Conservation (phyloP, 1,140 invertebrate species). For the Hermatobates lingyangjiaoensis region DNA sequence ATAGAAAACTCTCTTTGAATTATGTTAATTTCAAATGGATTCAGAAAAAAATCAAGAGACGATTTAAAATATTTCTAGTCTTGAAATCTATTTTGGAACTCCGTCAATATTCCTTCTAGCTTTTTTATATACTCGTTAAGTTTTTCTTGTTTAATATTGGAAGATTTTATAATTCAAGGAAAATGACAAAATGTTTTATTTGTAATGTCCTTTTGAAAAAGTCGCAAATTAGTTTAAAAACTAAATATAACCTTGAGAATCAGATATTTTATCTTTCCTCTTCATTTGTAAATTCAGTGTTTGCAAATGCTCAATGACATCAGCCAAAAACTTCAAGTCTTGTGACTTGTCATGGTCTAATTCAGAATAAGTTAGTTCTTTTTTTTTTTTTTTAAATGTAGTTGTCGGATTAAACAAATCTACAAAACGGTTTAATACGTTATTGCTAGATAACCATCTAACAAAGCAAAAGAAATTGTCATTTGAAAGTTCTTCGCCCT, state of each 20-base stretch:
- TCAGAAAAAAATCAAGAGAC: too few relatives aligned
- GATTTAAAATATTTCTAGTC: constrained; percentile 13
- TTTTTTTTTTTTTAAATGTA: too few relatives aligned
- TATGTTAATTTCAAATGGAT: constrained; percentile 9
- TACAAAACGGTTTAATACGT: background rate
- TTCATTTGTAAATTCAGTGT: constrained; percentile 2
- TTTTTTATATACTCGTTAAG: constrained; percentile 7
- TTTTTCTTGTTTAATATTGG: constrained; percentile 18
- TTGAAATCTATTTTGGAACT: too few relatives aligned
- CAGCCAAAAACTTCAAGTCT: background rate
- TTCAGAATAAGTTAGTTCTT: constrained; percentile 1
- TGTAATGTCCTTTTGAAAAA: constrained; percentile 9
- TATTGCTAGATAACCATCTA: constrained; percentile 1
- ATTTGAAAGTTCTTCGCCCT: background rate
- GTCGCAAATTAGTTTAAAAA: constrained; percentile 9
- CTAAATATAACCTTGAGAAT: constrained; percentile 5
- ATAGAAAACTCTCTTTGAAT: background rate
- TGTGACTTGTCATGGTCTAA: background rate
- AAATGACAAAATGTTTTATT: constrained; percentile 11
- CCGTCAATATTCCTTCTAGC: too few relatives aligned
- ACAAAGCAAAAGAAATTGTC: background rate
- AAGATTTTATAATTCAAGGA: constrained; percentile 17
- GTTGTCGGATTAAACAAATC: constrained; percentile 1
- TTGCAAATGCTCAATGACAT: constrained; percentile 2
- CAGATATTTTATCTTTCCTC: background rate